A percentile compares a stretch with the other conserved stretches of the same genome.
phyloP scores from a whole-genome alignment of 64 coral and sea anemone species.

The Astreopora myriophthalma region DNA sequence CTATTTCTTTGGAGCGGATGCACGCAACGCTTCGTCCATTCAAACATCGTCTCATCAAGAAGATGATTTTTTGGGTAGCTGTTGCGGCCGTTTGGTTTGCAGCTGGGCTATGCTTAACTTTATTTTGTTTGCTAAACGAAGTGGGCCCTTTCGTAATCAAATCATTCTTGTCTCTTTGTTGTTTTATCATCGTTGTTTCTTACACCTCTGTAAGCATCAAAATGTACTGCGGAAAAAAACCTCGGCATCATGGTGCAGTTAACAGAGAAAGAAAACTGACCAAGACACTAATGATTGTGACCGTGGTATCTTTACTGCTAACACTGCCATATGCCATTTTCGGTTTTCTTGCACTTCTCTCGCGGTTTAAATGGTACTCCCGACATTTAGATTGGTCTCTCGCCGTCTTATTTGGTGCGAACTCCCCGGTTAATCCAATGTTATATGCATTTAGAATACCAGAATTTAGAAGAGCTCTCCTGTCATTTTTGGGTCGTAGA shows the following conservation, averaged over 20 bases:
- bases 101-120: neutral
- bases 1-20: neutral
- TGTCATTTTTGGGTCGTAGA: neutral
- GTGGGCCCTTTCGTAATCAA: too few species aligned
- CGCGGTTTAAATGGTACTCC: neutral
- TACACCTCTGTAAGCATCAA: neutral
- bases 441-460: neutral
- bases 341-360: neutral
- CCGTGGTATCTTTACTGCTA: neutral
- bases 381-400: neutral
- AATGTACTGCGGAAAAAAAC: neutral
- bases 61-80: neutral
- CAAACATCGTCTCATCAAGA: neutral
- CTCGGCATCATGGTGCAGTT: neutral
- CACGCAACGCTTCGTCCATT: neutral
- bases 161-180: neutral
- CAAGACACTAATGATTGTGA: neutral
- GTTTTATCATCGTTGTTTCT: neutral
- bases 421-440: neutral
- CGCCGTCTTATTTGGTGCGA: neutral
- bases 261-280: neutral
- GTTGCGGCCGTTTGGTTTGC: neutral
- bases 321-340: neutral
- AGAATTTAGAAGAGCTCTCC: neutral
- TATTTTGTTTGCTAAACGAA: too few species aligned